phyloP scores from a whole-genome alignment of 2,113 vertebrate genomes.

The Notiomystis cincta region DNA sequence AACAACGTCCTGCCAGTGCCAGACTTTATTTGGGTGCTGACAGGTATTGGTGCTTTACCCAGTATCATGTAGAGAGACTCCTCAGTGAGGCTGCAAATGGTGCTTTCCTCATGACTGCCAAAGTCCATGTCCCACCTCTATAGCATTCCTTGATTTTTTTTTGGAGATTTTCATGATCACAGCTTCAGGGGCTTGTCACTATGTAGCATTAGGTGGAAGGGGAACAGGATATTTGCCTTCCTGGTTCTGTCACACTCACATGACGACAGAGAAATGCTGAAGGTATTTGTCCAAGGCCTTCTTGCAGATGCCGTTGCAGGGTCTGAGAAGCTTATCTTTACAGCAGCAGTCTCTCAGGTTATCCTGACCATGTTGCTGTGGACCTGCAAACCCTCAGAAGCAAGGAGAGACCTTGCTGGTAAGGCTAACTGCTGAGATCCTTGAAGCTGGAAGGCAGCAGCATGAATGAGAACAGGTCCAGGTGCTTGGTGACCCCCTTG shows the following conservation, averaged over 20 bases:
- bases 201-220: neutral
- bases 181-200: neutral
- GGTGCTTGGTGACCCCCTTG: neutral
- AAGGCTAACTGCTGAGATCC: neutral
- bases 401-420: neutral
- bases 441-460: neutral
- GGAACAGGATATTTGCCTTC: neutral
- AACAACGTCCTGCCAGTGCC: neutral
- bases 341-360: neutral
- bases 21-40: neutral
- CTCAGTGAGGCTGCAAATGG: neutral
- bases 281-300: neutral
- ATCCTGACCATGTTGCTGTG: neutral
- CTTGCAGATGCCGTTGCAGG: neutral
- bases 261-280: neutral
- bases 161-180: neutral
- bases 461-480: neutral
- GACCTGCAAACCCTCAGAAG: neutral
- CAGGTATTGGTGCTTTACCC: neutral
- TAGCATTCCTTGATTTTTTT: rapidly evolving
- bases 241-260: neutral
- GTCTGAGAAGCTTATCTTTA: neutral
- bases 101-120: neutral
- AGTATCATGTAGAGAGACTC: neutral
- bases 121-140: neutral